Evolutionary conservation across 2,888 invertebrate genomes (phyloP), one percentile per base, ranked within the genome.

Genomic region (Thalpophila matura): DNA sequence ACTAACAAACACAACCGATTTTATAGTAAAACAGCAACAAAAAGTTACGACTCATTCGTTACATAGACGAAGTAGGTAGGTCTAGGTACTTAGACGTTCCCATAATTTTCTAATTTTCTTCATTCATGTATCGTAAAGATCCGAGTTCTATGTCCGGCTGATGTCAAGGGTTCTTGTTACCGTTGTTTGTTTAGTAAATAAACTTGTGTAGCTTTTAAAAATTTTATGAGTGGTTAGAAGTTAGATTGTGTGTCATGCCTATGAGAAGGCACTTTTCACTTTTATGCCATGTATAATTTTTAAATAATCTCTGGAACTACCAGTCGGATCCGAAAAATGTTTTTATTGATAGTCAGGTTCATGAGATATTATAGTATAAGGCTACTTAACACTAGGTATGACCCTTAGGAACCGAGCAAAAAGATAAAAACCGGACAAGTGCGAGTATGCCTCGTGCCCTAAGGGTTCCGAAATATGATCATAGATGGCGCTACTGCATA

Each of bases 91-190:
- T n/a, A n/a, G n/a, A n/a, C n/a, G 43, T 12, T 3, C 43, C 22
- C 29, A 63, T 64, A 7, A 45, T 64, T 71, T 49, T 50, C 37
- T 38, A 35, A 49, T 63, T 38, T 38, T 33, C 29, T 62, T 22
- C 18, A 47, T 55, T 55, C 20, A 63, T 26, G 6, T 54, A 61
- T 51, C 37, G 29, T 64, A 38, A 56, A 40, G 43, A 20, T 64
- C 72, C 55, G 56, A 43, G 55, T 67, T 64, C 29, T 1, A 50
- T 45, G 56, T 49, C 42, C 47, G 64, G 29, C 24, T 26, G 31
- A 49, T 20, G 31, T 63, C 24, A 31, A 33, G 37, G 4, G 31
- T 7, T 18, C 42, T 66, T 42, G 1, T 18, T 35, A 7, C 20
- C 4, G 1, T 5, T 16, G 5, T 16, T 38, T 50, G 6, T 31